phyloP scores from a whole-genome alignment of 1,140 invertebrate genomes.

The Drosophila navojoa region DNA sequence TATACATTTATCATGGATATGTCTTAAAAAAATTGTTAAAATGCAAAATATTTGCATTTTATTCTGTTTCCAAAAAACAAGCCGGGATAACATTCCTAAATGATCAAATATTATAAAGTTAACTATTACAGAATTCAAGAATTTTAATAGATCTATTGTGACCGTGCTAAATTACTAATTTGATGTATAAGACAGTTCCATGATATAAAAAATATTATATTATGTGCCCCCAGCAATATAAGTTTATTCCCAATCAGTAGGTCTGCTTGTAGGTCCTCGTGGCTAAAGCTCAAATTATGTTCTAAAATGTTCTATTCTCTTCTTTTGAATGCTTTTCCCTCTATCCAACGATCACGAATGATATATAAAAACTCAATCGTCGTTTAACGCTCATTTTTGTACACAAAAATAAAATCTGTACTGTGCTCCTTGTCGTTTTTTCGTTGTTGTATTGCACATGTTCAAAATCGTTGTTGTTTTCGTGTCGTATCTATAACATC shows the following conservation, averaged over 20 bases:
- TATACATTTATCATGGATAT: constrained; percentile 18
- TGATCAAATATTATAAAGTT: no score
- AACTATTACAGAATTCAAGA: no score
- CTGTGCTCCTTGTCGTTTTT: constrained; percentile 56
- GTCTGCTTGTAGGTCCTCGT: constrained; percentile 4
- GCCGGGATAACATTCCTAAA: no score
- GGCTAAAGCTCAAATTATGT: constrained; percentile 25
- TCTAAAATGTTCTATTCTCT: constrained; percentile 66
- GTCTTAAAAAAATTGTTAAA: background rate
- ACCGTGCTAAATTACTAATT: no score
- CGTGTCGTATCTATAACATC: constrained; percentile 48
- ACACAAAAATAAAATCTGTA: constrained; percentile 18
- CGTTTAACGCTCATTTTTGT: constrained; percentile 57
- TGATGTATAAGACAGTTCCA: constrained; percentile 14
- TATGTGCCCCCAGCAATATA: background rate
- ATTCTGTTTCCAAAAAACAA: no score
- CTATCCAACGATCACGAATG: constrained; percentile 41
- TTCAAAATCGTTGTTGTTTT: constrained; percentile 52
- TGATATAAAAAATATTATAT: background rate
- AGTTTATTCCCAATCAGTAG: constrained; percentile 7
- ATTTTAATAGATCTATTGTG: no score
- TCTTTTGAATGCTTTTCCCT: constrained; percentile 62
- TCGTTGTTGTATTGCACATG: constrained; percentile 57
- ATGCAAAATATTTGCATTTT: no score
- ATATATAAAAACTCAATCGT: constrained; percentile 41